These are phyloP conservation scores for Slavum lentiscoides DNA, from an alignment of 2,888 invertebrate genomes.

Conservation along the genomic window DNA sequence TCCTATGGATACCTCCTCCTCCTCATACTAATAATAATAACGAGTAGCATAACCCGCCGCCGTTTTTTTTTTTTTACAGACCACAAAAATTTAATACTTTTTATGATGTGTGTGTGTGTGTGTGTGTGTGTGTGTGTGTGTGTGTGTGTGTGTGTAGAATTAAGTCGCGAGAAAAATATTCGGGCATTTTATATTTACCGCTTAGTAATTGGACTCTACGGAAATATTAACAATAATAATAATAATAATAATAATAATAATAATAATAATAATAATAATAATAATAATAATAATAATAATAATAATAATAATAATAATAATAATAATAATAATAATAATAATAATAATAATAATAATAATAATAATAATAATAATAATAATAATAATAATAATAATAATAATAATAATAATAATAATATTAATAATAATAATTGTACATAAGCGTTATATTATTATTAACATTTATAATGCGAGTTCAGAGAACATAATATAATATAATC, in stretches of 20 bases:
- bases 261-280: too few species aligned
- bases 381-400: too few species aligned
- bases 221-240: background rate
- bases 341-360: background rate
- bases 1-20: background rate
- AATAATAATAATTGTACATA: too few species aligned
- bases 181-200: slow-evolving; percentile 19
- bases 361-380: too few species aligned
- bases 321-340: background rate
- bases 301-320: too few species aligned
- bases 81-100: slow-evolving; percentile 7
- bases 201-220: slow-evolving; percentile 29
- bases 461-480: too few species aligned
- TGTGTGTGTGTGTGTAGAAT: background rate
- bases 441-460: too few species aligned
- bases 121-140: background rate
- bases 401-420: too few species aligned
- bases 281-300: too few species aligned
- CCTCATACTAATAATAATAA: slow-evolving; percentile 19
- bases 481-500: too few species aligned
- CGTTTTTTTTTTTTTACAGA: background rate
- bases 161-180: slow-evolving; percentile 6
- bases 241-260: too few species aligned
- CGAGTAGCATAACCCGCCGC: slow-evolving; percentile 1
- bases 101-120: slow-evolving; percentile 10